Base-by-base conservation (phyloP, 1,140 invertebrate species). In the Tetraneura akinire region DNA sequence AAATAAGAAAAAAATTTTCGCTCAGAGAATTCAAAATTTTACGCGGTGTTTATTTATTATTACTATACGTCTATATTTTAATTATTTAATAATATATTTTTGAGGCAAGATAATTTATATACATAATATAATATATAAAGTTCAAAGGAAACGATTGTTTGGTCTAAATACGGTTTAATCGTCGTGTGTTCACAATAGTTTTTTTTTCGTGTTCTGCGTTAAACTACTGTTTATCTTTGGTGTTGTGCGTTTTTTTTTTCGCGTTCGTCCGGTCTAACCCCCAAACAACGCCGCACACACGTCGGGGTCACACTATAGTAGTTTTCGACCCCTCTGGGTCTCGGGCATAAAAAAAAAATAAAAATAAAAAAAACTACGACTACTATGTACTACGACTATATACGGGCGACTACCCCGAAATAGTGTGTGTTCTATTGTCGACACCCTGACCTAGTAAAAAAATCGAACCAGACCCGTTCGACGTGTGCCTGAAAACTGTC, bases 361-460 rank as follows among this genome's bases (percentile, higher is more conserved):
- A 37, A 37, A 37, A 37, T 37, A 37, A 37, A 37, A 37, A 62
- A 21, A 23, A 26, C 60, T 62, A 62, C 14, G 5, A 76, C 71
- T 57, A 78, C 23, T 62, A 60, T n/a, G n/a, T 78, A 60, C 10
- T 70, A 70, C 18, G 10, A 10, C 10, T 45, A 68, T 60, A 16
- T 26, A 29, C 10, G 2, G 3, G 14, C 13, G 9, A 60, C 55
- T 71, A 71, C 74, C 74, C 74, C 23, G 62, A 4, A 37, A n/a
- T n/a, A n/a, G n/a, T 37, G 64, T 78, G 37, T 62, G 55, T 78
- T 21, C 74, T 62, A 26, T 78, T 78, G 74, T 78, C 74, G 74
- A 78, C 74, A 78, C 74, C 74, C 55, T 78, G 74, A 78, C 74
- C 74, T 78, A 78, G 55, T 78, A 42, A 76, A 76, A 76, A 62